These are phyloP conservation scores for Chrysemys picta DNA, from an alignment of 2,113 vertebrate species.

Conservation along the genomic window DNA sequence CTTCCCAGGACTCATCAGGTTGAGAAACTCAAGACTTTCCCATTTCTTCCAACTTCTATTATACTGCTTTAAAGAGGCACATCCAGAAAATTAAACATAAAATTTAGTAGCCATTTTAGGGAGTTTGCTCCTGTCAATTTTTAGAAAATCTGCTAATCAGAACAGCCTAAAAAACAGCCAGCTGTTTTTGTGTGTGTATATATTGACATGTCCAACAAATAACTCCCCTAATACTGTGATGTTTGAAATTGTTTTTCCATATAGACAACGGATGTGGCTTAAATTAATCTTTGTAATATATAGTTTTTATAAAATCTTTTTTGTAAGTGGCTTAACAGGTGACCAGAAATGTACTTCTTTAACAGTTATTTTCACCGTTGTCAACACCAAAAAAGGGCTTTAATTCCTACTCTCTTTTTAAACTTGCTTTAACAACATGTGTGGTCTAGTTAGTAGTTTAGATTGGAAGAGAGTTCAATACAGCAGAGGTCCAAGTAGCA, in stretches of 20 bases:
- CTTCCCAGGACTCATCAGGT: background rate
- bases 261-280: conserved; percentile 19
- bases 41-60: background rate
- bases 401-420: conserved; percentile 25
- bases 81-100: background rate
- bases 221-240: conserved; percentile 34
- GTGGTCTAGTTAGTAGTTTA: conserved; percentile 80
- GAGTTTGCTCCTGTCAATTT: conserved; percentile 3
- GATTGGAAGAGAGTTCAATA: conserved; percentile 76
- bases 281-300: background rate
- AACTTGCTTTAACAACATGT: conserved; percentile 72
- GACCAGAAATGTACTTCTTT: conserved; percentile 49
- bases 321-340: conserved; percentile 54
- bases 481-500: conserved; percentile 61
- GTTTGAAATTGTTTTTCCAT: conserved; percentile 53
- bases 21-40: background rate
- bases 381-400: conserved; percentile 10
- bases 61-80: background rate
- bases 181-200: background rate
- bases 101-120: conserved; percentile 13
- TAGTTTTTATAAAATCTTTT: conserved; percentile 11
- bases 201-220: conserved; percentile 46
- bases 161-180: conserved; percentile 16
- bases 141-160: conserved; percentile 15
- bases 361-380: conserved; percentile 13